Conservation (phyloP, 2,888 invertebrate genomes). For the Nomada lathburiana region DNA sequence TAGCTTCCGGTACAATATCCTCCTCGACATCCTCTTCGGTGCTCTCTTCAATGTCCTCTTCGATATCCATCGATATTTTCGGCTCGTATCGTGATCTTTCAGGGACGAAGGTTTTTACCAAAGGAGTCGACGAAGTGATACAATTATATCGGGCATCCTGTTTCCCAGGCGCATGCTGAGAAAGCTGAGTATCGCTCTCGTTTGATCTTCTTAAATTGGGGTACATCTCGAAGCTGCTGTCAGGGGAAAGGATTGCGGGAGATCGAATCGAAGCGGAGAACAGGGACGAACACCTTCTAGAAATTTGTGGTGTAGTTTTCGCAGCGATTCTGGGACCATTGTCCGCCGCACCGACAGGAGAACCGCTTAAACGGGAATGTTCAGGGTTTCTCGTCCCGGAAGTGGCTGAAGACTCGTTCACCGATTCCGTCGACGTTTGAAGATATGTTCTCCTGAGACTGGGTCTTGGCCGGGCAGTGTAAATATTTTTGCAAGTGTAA, state of each 20-base stretch:
- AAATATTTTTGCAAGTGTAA: conserved; percentile 51
- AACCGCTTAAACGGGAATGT: background rate
- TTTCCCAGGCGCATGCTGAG: background rate
- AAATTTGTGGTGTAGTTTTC: background rate
- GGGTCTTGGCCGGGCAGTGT: conserved; percentile 76
- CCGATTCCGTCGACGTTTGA: conserved; percentile 42
- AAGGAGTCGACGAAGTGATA: background rate
- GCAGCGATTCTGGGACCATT: background rate
- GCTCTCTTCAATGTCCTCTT: conserved; percentile 30
- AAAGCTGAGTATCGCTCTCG: background rate
- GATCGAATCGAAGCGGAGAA: conserved; percentile 64
- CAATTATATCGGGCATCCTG: background rate
- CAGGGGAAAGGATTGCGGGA: conserved; percentile 70
- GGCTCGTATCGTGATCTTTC: background rate
- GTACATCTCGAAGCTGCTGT: conserved; percentile 70
- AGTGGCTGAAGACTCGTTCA: conserved; percentile 42
- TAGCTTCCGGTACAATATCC: background rate
- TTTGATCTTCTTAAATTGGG: background rate
- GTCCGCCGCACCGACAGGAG: background rate
- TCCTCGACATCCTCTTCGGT: conserved; percentile 32
- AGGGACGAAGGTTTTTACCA: background rate
- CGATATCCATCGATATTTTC: conserved; percentile 44
- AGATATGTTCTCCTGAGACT: conserved; percentile 73
- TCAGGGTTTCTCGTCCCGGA: conserved; percentile 1
- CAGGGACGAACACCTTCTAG: conserved; percentile 28